Base-by-base conservation (phyloP, 2,888 invertebrate species). In the Phymatocera aterrima region DNA sequence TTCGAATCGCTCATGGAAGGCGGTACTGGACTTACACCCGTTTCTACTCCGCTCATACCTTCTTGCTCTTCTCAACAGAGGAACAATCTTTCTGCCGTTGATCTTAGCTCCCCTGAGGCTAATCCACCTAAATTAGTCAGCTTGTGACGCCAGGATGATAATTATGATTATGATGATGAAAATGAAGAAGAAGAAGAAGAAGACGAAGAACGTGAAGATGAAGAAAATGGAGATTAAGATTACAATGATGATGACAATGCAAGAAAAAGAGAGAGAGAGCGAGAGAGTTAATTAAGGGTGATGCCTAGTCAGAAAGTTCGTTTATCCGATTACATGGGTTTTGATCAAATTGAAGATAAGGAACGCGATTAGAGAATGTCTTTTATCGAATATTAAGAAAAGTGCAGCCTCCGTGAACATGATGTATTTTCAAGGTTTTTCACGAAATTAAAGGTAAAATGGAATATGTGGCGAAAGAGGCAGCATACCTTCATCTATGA, bases 1-100 rank as follows among this genome's bases (percentile, higher is more conserved):
- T 97, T 97, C 90, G 98, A 98, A 87, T 96, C 96, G 83, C 93
- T 98, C 80, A 97, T 98, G 96, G 97, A 97, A 85, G 97, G 97
- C 74, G 97, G 97, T 86, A 97, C 98, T 1, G 97, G 98, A 0
- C 92, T 98, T 70, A 98, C 98, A 6, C 98, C 98, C 0, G 96
- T 97, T 46, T 94, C 93, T 70, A 94, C 93, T 78, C 95, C 96
- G 1, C 87, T 95, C 77, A 92, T 94, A 84, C 95, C 95, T 28
- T 92, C 93, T 34, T 96, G 96, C 91, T 95, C 95, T 80, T 94
- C 94, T 83, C 96, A 96, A 90, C 95, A 95, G 88, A 93, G 96
- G 87, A 93, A 93, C 89, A 94, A 95, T 70, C 94, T 85, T 92
- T 89, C 86, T 82, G 91, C 89, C 54, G 92, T 92, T 75, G 93